Evolutionary conservation across 2,888 invertebrate genomes (phyloP), one percentile per base, ranked within the genome.

Genomic region (Trisateles emortualis): DNA sequence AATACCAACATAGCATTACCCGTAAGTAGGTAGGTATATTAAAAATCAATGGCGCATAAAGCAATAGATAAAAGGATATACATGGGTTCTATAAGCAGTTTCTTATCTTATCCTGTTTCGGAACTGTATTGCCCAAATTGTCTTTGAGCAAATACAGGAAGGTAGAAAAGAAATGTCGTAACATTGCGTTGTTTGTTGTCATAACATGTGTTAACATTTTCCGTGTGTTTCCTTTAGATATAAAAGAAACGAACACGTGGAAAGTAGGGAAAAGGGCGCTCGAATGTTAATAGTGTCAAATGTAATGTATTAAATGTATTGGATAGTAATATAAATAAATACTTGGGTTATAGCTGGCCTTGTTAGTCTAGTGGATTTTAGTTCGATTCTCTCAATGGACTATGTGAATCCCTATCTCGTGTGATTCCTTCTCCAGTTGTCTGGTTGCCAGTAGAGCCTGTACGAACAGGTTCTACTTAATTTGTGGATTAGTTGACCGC

Each of bases 61-160:
- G 5, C 33, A 9, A 14, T 13, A 33, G 14, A 33, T 33, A 14
- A 33, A 33, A 14, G 33, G 14, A 14, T 33, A 13, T 13, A 33
- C 35, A 35, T 22, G 16, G 24, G 33, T 24, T 35, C n/a, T 35
- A 44, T 36, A 35, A 16, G 16, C 35, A 45, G 26, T 35, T 33
- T 35, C 35, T 45, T 45, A 44, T 44, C 35, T 45, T 45, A 44
- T 44, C 35, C 38, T 32, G 14, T 30, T 38, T 22, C 30, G 30
- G 14, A 47, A 47, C 29, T 19, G 5, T 30, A 30, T 47, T 22
- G 30, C 29, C 11, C 30, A 47, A 47, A 47, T 47, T 39, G 22
- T 22, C 39, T n/a, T 2, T 19, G 19, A 32, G 9, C 17, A 36
- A 36, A 36, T 36, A 36, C 19, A 36, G 36, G 17, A 17, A 36